phyloP scores from a whole-genome alignment of 2,888 invertebrate genomes.

The Apamea monoglypha region DNA sequence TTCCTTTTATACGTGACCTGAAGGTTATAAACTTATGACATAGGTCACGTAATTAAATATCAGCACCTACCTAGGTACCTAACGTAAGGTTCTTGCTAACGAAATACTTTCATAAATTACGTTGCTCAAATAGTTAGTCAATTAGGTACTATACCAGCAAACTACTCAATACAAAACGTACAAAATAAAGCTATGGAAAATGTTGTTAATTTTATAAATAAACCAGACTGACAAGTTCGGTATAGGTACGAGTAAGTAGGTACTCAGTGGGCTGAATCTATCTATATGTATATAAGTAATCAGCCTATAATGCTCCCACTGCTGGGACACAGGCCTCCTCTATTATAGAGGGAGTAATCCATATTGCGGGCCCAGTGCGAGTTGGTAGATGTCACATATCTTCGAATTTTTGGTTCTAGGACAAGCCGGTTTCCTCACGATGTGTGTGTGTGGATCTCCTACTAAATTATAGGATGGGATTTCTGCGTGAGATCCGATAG shows the following conservation, averaged over 20 bases:
- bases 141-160: conserved; percentile 17
- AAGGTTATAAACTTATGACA: conserved; percentile 28
- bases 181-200: conserved; percentile 27
- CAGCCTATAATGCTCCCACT: neutral
- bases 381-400: neutral
- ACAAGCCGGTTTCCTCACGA: neutral
- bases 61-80: conserved; percentile 5
- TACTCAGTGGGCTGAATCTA: too few relatives aligned
- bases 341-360: neutral
- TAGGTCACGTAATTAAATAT: conserved; percentile 53
- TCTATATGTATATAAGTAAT: neutral
- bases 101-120: conserved; percentile 18
- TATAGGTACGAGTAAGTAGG: neutral
- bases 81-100: conserved; percentile 16
- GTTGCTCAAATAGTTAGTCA: conserved; percentile 29
- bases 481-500: neutral
- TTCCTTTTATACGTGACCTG: conserved; percentile 38
- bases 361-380: neutral
- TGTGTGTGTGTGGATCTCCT: neutral
- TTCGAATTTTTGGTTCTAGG: neutral
- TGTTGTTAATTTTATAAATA: conserved; percentile 25
- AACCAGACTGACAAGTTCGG: conserved; percentile 6
- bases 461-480: conserved; percentile 2
- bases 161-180: conserved; percentile 32
- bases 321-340: neutral